phyloP scores from a whole-genome alignment of 2,797 vertebrate genomes.

The Pygocentrus nattereri region DNA sequence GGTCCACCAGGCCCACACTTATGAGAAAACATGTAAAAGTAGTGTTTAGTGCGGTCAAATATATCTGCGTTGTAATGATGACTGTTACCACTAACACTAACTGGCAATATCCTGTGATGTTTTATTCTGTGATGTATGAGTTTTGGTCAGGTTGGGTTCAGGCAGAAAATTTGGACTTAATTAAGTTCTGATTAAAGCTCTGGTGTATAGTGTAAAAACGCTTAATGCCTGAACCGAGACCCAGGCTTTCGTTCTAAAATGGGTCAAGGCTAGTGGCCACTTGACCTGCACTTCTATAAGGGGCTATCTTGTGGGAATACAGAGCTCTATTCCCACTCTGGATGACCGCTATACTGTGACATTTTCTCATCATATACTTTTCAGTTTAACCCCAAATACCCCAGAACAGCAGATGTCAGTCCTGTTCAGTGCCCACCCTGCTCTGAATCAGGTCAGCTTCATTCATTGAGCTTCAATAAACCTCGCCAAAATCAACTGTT shows the following conservation, averaged over 20 bases:
- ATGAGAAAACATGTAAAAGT: no score
- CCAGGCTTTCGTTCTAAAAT: background rate
- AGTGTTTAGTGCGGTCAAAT: no score
- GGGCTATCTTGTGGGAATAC: background rate
- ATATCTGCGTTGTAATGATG: no score
- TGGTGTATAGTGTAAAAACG: background rate
- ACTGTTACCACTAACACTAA: no score
- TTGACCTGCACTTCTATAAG: constrained; percentile 2
- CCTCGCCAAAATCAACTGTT: constrained; percentile 47
- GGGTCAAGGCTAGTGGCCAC: background rate
- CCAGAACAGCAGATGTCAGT: constrained; percentile 7
- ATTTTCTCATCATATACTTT: constrained; percentile 24
- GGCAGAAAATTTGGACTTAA: no score
- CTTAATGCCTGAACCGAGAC: background rate
- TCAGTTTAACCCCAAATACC: constrained; percentile 36
- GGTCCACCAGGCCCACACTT: no score
- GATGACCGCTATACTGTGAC: constrained; percentile 3
- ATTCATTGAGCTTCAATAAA: constrained; percentile 27
- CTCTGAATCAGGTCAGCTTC: constrained; percentile 31
- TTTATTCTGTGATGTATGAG: no score
- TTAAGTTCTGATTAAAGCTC: no score
- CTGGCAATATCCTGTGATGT: no score
- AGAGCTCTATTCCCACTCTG: background rate
- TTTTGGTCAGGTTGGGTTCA: no score
- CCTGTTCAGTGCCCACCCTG: background rate